Evolutionary conservation across 2,797 vertebrate genomes (phyloP), one percentile per base, ranked within the genome.

Genomic region (Phrynocephalus forsythii): DNA sequence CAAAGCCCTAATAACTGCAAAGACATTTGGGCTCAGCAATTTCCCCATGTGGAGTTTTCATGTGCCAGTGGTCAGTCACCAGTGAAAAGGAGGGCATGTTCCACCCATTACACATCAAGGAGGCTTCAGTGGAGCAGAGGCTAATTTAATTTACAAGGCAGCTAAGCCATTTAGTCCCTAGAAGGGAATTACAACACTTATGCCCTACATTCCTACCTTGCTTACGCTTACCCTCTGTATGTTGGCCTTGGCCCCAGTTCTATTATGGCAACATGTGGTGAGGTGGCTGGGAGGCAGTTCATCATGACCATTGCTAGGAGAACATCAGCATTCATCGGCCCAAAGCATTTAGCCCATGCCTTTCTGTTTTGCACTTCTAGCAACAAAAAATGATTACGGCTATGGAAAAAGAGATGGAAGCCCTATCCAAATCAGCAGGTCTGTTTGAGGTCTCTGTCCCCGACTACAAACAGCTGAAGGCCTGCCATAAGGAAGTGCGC

Each of bases 371-470:
- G 1, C 15, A 1, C 1, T 20, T 8, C 0, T 91, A 97, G 97
- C 94, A 96, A 94, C 79, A 94, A 28, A 91, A 86, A 72, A 88
- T 63, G 79, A 92, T 96, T 1, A 0, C 28, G 0, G 76, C n/a
- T 69, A 89, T 97, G 96, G 95, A 96, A 90, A 28, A 1, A 0
- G 56, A 95, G 16, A 79, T 96, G 95, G 95, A 89, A 28, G 86
- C 66, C 0, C 93, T 97, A 82, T 91, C 94, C 68, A 67, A 92
- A 83, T 96, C 97, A 0, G 97, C 95, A 0, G 2, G 50, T 1
- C 95, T 97, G 67, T 97, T 97, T 0, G 96, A 97, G 26, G 96
- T 97, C 75, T 28, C 87, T 0, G 73, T 97, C 2, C 97, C 97
- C 0, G 93, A 96, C 18, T 96, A 96, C 73, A 96, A 94, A 80